Base-by-base conservation (phyloP, 2,797 vertebrate species). In the Philypnodon macrostomus region DNA sequence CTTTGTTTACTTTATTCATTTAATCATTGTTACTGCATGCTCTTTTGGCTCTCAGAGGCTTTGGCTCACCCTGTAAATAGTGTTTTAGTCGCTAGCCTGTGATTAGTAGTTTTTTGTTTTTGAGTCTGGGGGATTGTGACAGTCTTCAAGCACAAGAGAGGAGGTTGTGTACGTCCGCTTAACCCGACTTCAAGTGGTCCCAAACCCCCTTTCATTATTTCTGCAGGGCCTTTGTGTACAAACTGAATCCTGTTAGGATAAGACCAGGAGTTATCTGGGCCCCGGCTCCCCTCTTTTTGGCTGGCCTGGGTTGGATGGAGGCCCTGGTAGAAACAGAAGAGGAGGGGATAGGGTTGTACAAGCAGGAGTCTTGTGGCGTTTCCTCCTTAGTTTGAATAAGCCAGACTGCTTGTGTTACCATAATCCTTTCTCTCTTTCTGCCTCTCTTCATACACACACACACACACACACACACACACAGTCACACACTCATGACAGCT, bases 191-290 rank as follows among this genome's bases (percentile, higher is more conserved):
- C 73, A 74, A 83, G 69, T 80, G 58, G 64, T 80, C 79, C 83
- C 76, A 80, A 79, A 78, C 66, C 66, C 62, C 77, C 77, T 80
- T 83, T 87, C 77, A 84, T 86, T 87, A 83, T 80, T 78, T 76
- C 60, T 79, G 77, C 49, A 72, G 76, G 77, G 65, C 79, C 77
- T 83, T 86, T 89, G 85, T 89, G 77, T 85, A 72, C 76, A 63
- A 64, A 79, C 77, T 63, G 75, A 87, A 85, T 88, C 87, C 85
- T 88, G 86, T 88, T 88, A 85, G 85, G 75, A 85, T 75, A 84
- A 81, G 79, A 83, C 64, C 9, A 75, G 74, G 80, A 83, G 80
- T 81, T 84, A 87, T 85, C 77, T 80, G 77, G 68, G 77, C 80
- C 73, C n/a, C 47, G 54, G 70, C 76, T 84, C 75, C 67, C 57